Evolutionary conservation across 1,140 invertebrate species (phyloP), one percentile per base, ranked within the genome.

Genomic region (Heliconius hermathena): DNA sequence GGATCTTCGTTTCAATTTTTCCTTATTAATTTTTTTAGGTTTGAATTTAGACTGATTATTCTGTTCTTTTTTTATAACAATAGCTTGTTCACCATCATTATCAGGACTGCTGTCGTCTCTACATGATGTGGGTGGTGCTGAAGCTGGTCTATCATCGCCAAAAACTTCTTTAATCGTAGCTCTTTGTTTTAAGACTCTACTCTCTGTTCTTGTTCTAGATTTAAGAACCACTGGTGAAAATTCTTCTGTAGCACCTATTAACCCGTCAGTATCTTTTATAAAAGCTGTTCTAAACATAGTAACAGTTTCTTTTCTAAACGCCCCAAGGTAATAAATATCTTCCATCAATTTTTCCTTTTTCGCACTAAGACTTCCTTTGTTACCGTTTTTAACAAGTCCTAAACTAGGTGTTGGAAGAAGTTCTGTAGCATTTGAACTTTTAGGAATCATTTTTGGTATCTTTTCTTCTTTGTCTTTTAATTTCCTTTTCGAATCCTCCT

Each of bases 161-260:
- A 97, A 98, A 1, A 97, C 97, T 91, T 97, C 97, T 81, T 97
- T 96, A 46, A 97, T 97, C 2, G 97, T 97, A 13, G 97, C 97
- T 83, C 97, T 95, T 84, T 97, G 96, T 89, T 97, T 97, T 85
- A 97, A 91, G 26, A 97, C 95, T 82, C 97, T 95, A n/a, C 96
- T 97, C 89, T 97, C 97, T 22, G 96, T 97, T 83, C 97, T 95
- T 8, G 97, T 97, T 82, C 97, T 94, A 36, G 97, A 97, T 85
- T 97, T 97, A 71, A 97, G 87, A 22, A 97, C 96, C 29, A 97
- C 95, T 0, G 97, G 96, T 13, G 96, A 96, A 85, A 97, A 97
- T 79, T 95, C 95, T 90, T 95, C 95, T 60, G 94, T 95, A 77
- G 95, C 93, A 83, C 94, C 95, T 76, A 95, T 92, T 74, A 95